Conservation (phyloP, 2,113 vertebrate species). For the Seriola quinqueradiata region DNA sequence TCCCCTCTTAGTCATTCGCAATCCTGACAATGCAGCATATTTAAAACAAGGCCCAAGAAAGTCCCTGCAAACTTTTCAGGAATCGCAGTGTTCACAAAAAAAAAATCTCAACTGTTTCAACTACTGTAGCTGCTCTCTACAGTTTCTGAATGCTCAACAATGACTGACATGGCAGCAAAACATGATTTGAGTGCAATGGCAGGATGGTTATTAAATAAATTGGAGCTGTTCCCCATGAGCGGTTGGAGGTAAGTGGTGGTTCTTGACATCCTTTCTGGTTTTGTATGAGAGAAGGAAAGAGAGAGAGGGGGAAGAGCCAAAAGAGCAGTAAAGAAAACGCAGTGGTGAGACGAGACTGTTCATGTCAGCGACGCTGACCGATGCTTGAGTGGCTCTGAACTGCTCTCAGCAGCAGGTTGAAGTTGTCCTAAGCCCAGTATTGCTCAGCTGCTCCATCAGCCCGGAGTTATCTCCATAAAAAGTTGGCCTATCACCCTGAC, state of each 20-base stretch:
- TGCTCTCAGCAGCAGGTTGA: conserved; percentile 58
- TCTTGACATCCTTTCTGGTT: conserved; percentile 64
- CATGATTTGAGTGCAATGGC: conserved; percentile 47
- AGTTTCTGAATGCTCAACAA: conserved; percentile 22
- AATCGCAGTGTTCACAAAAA: conserved; percentile 23
- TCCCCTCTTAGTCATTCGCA: conserved; percentile 44
- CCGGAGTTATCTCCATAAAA: conserved; percentile 72
- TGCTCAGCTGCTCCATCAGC: conserved; percentile 65
- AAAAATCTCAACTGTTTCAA: background rate
- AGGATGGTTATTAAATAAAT: conserved; percentile 62
- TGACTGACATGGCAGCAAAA: conserved; percentile 43
- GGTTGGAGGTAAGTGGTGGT: conserved; percentile 68
- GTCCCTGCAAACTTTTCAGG: conserved; percentile 11
- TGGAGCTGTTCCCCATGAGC: conserved; percentile 64
- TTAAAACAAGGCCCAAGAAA: conserved; percentile 23
- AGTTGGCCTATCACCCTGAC: conserved; percentile 58
- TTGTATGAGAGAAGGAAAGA: conserved; percentile 15
- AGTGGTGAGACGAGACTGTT: conserved; percentile 51
- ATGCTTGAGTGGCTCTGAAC: conserved; percentile 63
- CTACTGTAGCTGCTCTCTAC: background rate
- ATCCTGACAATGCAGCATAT: conserved; percentile 8
- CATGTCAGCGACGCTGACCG: conserved; percentile 50
- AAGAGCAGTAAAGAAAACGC: conserved; percentile 40
- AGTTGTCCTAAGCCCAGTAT: conserved; percentile 46
- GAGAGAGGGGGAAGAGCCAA: conserved; percentile 36